These are phyloP conservation scores for Phalacrocorax pelagicus DNA, from an alignment of 2,113 vertebrate species.

Conservation along the genomic window DNA sequence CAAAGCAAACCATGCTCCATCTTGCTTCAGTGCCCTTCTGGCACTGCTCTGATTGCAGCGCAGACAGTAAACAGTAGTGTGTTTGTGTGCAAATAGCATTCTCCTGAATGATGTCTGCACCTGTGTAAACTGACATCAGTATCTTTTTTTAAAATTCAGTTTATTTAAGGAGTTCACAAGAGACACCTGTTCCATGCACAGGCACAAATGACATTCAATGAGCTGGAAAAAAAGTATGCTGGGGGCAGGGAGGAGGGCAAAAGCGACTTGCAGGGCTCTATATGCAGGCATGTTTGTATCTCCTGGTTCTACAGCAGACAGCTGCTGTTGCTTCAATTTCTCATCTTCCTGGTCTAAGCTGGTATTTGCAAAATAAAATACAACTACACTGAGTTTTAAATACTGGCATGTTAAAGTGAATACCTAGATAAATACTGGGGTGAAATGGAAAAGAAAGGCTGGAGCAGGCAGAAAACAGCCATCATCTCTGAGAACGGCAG, in stretches of 20 bases:
- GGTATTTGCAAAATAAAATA: background rate
- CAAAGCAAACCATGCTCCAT: slow-evolving; percentile 43
- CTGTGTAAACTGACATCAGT: slow-evolving; percentile 71
- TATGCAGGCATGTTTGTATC: background rate
- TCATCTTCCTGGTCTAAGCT: background rate
- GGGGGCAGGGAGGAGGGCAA: background rate
- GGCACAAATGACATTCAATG: slow-evolving; percentile 38
- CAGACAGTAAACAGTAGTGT: slow-evolving; percentile 65
- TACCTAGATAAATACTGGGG: background rate
- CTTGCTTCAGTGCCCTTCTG: slow-evolving; percentile 63
- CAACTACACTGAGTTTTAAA: background rate
- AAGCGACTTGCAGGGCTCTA: background rate
- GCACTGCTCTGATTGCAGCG: slow-evolving; percentile 49
- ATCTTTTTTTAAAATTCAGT: slow-evolving; percentile 40
- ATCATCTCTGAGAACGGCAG: background rate
- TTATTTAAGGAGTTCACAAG: slow-evolving; percentile 67
- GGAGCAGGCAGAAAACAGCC: background rate
- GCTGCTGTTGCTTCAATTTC: background rate
- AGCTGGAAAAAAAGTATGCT: background rate
- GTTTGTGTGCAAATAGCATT: slow-evolving; percentile 70
- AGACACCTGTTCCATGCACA: slow-evolving; percentile 65
- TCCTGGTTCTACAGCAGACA: background rate
- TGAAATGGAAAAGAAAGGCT: background rate
- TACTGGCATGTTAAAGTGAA: background rate
- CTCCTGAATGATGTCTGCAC: slow-evolving; percentile 72